Base-by-base conservation (phyloP, 1,140 invertebrate genomes). In the Drosophila ironensis region DNA sequence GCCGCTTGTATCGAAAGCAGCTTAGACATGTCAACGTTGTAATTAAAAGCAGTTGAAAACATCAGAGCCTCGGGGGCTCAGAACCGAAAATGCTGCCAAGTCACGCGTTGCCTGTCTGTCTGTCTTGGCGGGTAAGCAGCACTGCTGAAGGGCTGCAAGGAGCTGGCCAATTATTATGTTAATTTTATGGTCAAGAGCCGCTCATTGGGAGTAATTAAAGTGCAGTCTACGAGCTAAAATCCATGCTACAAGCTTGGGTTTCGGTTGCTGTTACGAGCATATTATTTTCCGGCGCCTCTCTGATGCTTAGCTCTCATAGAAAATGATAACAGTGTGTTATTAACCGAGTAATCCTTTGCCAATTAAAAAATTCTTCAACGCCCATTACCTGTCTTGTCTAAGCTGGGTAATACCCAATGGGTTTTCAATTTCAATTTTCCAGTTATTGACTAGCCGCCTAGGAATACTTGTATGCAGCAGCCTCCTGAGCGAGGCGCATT, bases 41-140 rank as follows among this genome's bases (percentile, higher is more conserved):
- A 82, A 82, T 82, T 82, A 82, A 84, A 82, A 84, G 73, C 78
- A 78, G 70, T 74, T 66, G 73, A 84, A 84, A 77, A 84, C 78
- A 84, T 84, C 77, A 72, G 52, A 16, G 40, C 20, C 20, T 35
- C 42, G 35, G 22, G n/a, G n/a, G n/a, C n/a, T n/a, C n/a, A n/a
- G n/a, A n/a, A n/a, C 61, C 69, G 27, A 69, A 77, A 82, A 60
- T 52, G 68, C 56, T 77, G 77, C 63, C 68, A 72, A 77, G 77
- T 82, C 77, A 82, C 77, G 77, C 72, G 59, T 84, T 50, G 50
- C 41, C 67, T 84, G 78, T 82, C 78, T 50, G 73, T 80, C 84
- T 84, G 33, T 12, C 33, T 37, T 37, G 41, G 52, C 37, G 16
- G 20, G 24, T 33, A 12, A 24, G 48, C n/a, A 51, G 46, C 19